Percentiles rank a stretch among this genome's conserved stretches.
Conservation (phyloP, 37 sponge, comb jelly and placozoan species). For the Geodia barretti region DNA sequence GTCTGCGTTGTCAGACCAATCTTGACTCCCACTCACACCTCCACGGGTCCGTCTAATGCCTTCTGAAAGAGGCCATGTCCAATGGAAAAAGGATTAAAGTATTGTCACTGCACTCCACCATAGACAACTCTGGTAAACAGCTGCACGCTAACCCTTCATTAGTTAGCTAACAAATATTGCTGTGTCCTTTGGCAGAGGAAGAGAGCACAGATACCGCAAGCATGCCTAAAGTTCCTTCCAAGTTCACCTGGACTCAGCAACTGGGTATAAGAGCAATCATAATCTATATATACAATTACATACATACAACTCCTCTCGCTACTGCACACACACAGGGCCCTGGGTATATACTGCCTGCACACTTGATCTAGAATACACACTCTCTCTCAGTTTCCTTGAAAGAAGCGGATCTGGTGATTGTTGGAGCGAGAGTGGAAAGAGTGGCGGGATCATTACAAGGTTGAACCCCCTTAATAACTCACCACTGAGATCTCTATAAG, state of each 20-base stretch:
- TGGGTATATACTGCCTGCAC: no score
- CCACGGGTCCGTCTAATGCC: conserved; percentile 85
- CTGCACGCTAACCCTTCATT: no score
- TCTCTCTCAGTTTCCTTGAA: conserved; percentile 79
- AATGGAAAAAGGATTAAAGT: conserved; percentile 84
- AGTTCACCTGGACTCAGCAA: conserved; percentile 88
- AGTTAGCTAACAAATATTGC: no score
- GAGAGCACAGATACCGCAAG: conserved; percentile 72
- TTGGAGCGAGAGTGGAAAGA: conserved; percentile 98
- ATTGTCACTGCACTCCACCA: conserved; percentile 84
- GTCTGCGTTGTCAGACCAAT: conserved; percentile 85
- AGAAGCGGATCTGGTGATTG: conserved; percentile 90
- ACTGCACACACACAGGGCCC: no score
- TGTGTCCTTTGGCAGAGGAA: no score
- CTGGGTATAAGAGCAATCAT: conserved; percentile 54
- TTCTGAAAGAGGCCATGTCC: conserved; percentile 79
- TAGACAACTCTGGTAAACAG: conserved; percentile 84
- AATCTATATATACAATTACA: conserved; percentile 1
- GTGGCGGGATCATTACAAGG: conserved; percentile 96
- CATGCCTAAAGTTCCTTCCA: conserved; percentile 74
- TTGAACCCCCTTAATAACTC: no score
- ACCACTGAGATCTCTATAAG: no score
- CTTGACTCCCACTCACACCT: conserved; percentile 82
- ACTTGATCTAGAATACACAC: no score
- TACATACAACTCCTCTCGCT: no score